Percentiles rank a stretch among this genome's conserved stretches.
Evolutionary conservation across 2,888 invertebrate species (phyloP).

Genomic region (Drosophila meridiana): DNA sequence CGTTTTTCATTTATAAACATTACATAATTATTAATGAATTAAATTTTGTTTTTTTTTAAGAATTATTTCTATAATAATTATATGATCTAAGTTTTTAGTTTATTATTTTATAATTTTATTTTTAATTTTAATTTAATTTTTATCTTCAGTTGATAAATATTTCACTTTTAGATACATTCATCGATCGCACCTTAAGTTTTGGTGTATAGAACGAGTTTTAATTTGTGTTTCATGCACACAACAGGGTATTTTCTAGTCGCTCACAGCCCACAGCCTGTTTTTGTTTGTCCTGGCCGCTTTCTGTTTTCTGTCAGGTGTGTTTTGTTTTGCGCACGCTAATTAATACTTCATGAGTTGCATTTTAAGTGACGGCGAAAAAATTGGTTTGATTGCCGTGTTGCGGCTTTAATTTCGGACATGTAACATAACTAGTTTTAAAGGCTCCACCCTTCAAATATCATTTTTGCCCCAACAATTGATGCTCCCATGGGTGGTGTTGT

Average conservation of each 20-base stretch:
- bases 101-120: too few relatives aligned
- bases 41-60: too few relatives aligned
- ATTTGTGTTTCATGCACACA: neutral
- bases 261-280: neutral
- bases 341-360: slow-evolving; percentile 67
- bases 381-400: slow-evolving; percentile 38
- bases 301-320: slow-evolving; percentile 18
- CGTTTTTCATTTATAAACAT: too few relatives aligned
- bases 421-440: slow-evolving; percentile 45
- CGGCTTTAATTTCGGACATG: slow-evolving; percentile 52
- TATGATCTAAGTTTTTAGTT: too few relatives aligned
- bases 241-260: neutral
- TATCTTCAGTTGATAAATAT: neutral
- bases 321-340: slow-evolving; percentile 47
- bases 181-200: neutral
- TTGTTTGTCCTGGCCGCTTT: slow-evolving; percentile 16
- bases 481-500: slow-evolving; percentile 20
- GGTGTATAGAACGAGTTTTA: neutral
- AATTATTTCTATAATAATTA: too few relatives aligned
- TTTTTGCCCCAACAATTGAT: slow-evolving; percentile 21
- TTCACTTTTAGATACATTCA: neutral
- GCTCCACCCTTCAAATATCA: slow-evolving; percentile 9
- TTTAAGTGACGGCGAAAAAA: slow-evolving; percentile 26
- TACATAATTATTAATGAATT: too few relatives aligned
- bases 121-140: too few relatives aligned